phyloP scores from a whole-genome alignment of 1,140 invertebrate genomes.

The Gonatopus flavifemur region DNA sequence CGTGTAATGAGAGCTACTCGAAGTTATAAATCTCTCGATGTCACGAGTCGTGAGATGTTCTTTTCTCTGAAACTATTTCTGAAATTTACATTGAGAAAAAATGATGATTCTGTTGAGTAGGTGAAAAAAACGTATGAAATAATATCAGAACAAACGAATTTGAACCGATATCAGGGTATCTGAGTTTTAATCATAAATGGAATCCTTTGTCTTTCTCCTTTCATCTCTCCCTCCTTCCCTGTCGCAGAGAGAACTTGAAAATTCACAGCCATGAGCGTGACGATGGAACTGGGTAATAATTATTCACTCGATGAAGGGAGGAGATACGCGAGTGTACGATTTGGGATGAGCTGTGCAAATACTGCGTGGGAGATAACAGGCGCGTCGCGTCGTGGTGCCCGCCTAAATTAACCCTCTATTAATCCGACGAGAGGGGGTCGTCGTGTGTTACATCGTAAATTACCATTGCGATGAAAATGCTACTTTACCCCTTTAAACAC shows the following conservation, averaged over 20 bases:
- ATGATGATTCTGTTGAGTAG: too few species aligned
- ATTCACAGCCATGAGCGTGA: slow-evolving; percentile 39
- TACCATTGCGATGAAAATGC: slow-evolving; percentile 29
- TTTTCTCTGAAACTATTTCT: too few species aligned
- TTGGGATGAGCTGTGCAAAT: slow-evolving; percentile 48
- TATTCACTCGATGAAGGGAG: slow-evolving; percentile 40
- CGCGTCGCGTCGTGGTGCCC: slow-evolving; percentile 35
- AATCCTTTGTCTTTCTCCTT: slow-evolving; percentile 21
- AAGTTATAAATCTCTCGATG: too few species aligned
- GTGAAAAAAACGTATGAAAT: too few species aligned
- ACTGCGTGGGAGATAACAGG: slow-evolving; percentile 52
- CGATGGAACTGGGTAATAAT: slow-evolving; percentile 40
- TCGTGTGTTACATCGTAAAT: slow-evolving; percentile 29
- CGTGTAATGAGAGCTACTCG: too few species aligned
- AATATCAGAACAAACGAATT: too few species aligned
- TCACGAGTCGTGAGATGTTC: too few species aligned
- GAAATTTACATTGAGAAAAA: too few species aligned
- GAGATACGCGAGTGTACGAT: slow-evolving; percentile 35
- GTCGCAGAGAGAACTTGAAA: slow-evolving; percentile 21
- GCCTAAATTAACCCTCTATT: slow-evolving; percentile 53
- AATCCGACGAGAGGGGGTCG: slow-evolving; percentile 42
- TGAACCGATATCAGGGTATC: too few species aligned
- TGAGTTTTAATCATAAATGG: too few species aligned
- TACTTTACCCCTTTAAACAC: too few species aligned
- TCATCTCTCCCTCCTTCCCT: slow-evolving; percentile 6